Evolutionary conservation across 1,140 invertebrate species (phyloP), one percentile per base, ranked within the genome.

Genomic region (Euura lappo): DNA sequence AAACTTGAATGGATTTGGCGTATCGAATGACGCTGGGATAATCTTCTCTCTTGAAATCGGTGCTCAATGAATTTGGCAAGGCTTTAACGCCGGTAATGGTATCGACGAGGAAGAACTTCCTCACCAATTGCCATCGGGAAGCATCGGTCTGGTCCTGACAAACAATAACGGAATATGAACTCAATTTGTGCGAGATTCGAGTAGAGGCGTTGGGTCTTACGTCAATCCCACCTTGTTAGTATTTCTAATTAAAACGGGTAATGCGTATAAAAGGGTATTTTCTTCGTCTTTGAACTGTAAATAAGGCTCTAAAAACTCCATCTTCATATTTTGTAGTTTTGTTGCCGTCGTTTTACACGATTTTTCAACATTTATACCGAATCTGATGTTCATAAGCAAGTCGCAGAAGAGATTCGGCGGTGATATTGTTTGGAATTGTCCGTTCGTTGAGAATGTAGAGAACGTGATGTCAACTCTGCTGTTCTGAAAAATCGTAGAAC

Each of bases 41-140:
- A 45, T 71, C 4, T 0, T 74, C 68, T 51, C 71, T 80, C 67
- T 77, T 60, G 28, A 75, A 80, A 76, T 69, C 73, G 44, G 74
- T 71, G 65, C 75, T 73, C 46, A 75, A 64, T 42, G 83, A 77
- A 69, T 81, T 83, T 69, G 78, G 67, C 44, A 83, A 72, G 7
- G 76, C 75, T 71, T 69, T 77, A 69, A 84, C 84, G 69, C 89
- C 89, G 76, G 86, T 90, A 8, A 89, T 76, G 70, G 84, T 89
- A 75, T 94, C 92, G 45, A 93, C 86, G 2, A 94, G 76, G 79
- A 94, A 93, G 80, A 94, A 93, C 72, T 93, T 89, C 71, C 91
- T 86, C 0, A 91, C 90, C 13, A 95, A 79, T 73, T 91, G 89
- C 91, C 91, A 91, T 64, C 90, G 84, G 46, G 88, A 88, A 76